Evolutionary conservation across 2,888 invertebrate genomes (phyloP).

Genomic region (Drosophila paramelanica): DNA sequence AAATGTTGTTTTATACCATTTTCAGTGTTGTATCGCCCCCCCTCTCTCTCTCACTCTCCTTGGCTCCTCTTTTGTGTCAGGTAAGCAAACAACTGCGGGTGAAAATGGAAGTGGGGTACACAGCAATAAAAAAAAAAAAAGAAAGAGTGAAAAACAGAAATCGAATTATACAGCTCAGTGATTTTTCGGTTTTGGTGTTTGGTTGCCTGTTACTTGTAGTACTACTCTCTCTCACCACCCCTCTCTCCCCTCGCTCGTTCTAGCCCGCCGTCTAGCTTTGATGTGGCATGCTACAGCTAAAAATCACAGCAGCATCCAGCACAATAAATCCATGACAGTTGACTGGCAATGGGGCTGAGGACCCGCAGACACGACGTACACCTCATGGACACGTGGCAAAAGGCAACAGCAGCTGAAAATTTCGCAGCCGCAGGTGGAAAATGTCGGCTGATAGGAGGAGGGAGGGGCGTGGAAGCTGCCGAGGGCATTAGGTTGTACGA

Average conservation of each 20-base stretch:
- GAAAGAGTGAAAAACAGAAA: conserved; percentile 82
- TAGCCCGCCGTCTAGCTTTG: conserved; percentile 44
- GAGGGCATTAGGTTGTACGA: conserved; percentile 16
- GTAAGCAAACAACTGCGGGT: conserved; percentile 62
- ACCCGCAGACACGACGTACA: conserved; percentile 41
- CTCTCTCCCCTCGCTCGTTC: neutral
- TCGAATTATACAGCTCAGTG: conserved; percentile 83
- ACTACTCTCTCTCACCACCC: conserved; percentile 17
- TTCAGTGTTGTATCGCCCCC: conserved; percentile 22
- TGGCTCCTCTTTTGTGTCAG: conserved; percentile 39
- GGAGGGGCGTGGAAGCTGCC: neutral
- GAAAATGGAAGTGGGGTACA: conserved; percentile 23
- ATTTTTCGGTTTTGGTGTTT: conserved; percentile 82
- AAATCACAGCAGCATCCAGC: conserved; percentile 67
- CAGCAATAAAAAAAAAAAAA: neutral
- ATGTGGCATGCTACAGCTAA: conserved; percentile 74
- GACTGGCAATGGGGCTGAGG: conserved; percentile 58
- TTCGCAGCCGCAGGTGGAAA: conserved; percentile 41
- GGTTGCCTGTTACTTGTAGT: conserved; percentile 68
- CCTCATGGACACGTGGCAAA: conserved; percentile 56
- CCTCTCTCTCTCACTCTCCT: conserved; percentile 1
- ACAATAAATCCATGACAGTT: conserved; percentile 77
- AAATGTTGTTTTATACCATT: conserved; percentile 71
- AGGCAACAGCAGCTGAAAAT: conserved; percentile 23
- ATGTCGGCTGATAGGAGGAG: neutral